phyloP scores from a whole-genome alignment of 2,797 vertebrate genomes.

The Cynodonichthys magdalenae region DNA sequence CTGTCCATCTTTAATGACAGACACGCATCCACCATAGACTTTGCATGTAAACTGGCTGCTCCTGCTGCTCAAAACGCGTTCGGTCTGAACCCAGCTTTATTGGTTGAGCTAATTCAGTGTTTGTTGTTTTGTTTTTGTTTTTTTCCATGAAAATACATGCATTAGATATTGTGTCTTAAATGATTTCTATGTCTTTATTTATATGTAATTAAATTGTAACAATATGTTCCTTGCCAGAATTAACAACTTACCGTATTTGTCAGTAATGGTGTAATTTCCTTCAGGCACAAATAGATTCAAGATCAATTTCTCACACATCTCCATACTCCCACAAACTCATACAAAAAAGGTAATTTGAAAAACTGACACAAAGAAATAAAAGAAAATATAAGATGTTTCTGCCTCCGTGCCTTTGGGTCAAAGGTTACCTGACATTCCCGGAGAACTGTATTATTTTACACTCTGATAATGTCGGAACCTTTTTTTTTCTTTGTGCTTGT shows the following conservation, averaged over 20 bases:
- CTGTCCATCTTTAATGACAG: too few relatives aligned
- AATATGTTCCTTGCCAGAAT: slow-evolving; percentile 15
- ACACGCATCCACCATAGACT: too few relatives aligned
- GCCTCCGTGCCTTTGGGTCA: slow-evolving; percentile 37
- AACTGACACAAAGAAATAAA: not conserved
- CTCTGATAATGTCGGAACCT: slow-evolving; percentile 31
- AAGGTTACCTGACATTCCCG: slow-evolving; percentile 30
- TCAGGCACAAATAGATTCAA: slow-evolving; percentile 13
- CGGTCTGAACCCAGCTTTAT: too few relatives aligned
- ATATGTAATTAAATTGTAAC: slow-evolving; percentile 1
- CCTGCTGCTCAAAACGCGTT: too few relatives aligned
- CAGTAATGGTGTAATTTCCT: slow-evolving; percentile 16
- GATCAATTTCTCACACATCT: slow-evolving; percentile 19
- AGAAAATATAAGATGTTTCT: slow-evolving; percentile 30
- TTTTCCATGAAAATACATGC: too few relatives aligned
- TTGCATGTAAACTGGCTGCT: too few relatives aligned
- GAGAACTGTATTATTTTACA: slow-evolving; percentile 53
- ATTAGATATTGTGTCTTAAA: too few relatives aligned
- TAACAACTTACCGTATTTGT: slow-evolving; percentile 40
- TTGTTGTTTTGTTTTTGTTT: slow-evolving; percentile 12
- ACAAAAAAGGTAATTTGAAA: not conserved
- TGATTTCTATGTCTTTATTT: not conserved
- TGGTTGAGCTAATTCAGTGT: slow-evolving; percentile 25
- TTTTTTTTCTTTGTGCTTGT: slow-evolving; percentile 20
- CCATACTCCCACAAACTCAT: not conserved